Evolutionary conservation across 2,888 invertebrate species (phyloP).

Genomic region (Synanthedon tipuliformis): DNA sequence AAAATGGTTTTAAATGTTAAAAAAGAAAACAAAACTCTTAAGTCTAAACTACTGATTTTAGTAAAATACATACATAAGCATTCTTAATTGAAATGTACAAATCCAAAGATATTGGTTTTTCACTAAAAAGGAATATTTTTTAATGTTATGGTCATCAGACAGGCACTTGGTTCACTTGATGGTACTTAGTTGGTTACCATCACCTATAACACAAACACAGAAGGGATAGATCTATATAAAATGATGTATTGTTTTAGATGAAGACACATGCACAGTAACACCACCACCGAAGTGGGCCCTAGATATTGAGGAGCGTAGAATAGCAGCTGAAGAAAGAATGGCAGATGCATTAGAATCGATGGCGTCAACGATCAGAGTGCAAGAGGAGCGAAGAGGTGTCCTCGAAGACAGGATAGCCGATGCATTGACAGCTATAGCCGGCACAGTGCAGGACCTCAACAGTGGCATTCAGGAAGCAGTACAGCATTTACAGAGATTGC

Average conservation of each 20-base stretch:
- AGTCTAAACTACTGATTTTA: too few relatives aligned
- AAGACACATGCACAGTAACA: constrained; percentile 17
- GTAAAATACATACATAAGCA: too few relatives aligned
- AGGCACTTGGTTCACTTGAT: neutral
- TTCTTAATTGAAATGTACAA: too few relatives aligned
- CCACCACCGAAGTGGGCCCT: constrained; percentile 56
- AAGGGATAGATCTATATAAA: constrained; percentile 1
- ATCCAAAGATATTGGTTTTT: too few relatives aligned
- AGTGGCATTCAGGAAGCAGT: constrained; percentile 41
- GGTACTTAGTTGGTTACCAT: neutral
- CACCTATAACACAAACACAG: too few relatives aligned
- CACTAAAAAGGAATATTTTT: too few relatives aligned
- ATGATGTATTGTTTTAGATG: constrained; percentile 22
- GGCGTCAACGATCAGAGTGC: constrained; percentile 32
- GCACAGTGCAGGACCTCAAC: constrained; percentile 43
- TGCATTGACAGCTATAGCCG: constrained; percentile 37
- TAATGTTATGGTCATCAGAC: too few relatives aligned
- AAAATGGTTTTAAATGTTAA: too few relatives aligned
- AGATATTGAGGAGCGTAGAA: constrained; percentile 46
- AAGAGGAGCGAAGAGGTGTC: constrained; percentile 35
- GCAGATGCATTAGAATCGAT: constrained; percentile 47
- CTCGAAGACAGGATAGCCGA: constrained; percentile 41
- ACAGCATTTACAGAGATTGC: constrained; percentile 23
- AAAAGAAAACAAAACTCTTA: too few relatives aligned
- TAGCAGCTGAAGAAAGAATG: constrained; percentile 48